Evolutionary conservation across 2,888 invertebrate species (phyloP), one percentile per base, ranked within the genome.

Genomic region (Anodontia alba): DNA sequence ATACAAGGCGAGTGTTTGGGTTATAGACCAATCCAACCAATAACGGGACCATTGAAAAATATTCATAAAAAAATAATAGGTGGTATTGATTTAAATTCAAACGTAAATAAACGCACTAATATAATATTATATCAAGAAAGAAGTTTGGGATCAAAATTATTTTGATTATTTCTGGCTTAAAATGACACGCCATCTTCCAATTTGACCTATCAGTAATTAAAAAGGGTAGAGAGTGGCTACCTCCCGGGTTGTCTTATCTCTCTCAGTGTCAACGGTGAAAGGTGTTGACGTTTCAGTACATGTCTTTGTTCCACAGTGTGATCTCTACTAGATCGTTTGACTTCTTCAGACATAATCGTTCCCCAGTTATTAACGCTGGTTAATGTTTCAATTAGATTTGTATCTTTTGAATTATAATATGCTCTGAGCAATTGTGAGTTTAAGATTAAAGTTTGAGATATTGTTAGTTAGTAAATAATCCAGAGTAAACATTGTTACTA

Each of bases 201-300:
- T 62, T 62, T 62, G 62, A 33, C 62, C 62, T 23, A 17, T 62
- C 23, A 7, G 5, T 31, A 33, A 62, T 20, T 62, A 33, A 33
- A 62, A 33, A 31, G 31, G 33, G 33, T 8, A 26, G 23, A 33
- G 62, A 20, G 17, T 73, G 75, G 73, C 46, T 75, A 72, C 80
- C 80, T 80, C 80, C 80, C 67, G 46, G 62, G 23, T 71, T 31
- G 77, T 57, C 54, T 80, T 76, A 80, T 80, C 76, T 75, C 5
- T 23, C 46, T 26, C 26, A 51, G 80, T 80, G 80, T 80, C 80
- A 80, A 31, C 42, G 23, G 17, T 42, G 29, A 17, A 33, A 38
- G 68, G 80, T 80, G 80, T 75, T 80, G 76, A 80, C 80, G 75
- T 66, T 72, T 33, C 66, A 17, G 62, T 62, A 62, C 62, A 62